Conservation (phyloP, 2,888 invertebrate species). For the Macaria notata region DNA sequence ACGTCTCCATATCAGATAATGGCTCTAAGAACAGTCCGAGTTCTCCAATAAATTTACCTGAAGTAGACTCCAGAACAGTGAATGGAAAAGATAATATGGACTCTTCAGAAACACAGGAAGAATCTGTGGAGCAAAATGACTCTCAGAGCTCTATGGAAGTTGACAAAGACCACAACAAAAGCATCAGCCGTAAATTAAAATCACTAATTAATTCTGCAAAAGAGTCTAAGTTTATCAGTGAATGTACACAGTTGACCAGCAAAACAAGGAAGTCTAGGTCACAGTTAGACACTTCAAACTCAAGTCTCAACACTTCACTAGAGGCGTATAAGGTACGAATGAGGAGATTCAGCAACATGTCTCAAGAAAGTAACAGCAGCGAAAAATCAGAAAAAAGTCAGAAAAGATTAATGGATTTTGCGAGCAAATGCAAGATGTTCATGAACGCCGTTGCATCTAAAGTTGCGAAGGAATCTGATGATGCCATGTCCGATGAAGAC, state of each 20-base stretch:
- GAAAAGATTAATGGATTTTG: conserved; percentile 83
- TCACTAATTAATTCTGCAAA: conserved; percentile 85
- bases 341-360: conserved; percentile 61
- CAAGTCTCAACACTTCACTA: conserved; percentile 65
- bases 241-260: conserved; percentile 79
- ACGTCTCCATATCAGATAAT: conserved; percentile 1
- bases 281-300: conserved; percentile 69
- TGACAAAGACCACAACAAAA: conserved; percentile 68
- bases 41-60: neutral
- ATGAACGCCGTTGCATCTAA: conserved; percentile 78
- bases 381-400: conserved; percentile 62
- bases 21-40: conserved; percentile 5
- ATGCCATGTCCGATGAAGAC: conserved; percentile 50
- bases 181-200: conserved; percentile 82
- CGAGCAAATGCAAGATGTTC: conserved; percentile 83
- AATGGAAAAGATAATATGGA: conserved; percentile 1
- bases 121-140: conserved; percentile 49
- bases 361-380: conserved; percentile 64
- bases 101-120: conserved; percentile 1
- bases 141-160: conserved; percentile 53
- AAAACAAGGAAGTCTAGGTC: conserved; percentile 73
- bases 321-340: conserved; percentile 58
- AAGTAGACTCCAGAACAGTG: neutral
- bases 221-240: conserved; percentile 85
- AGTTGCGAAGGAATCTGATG: conserved; percentile 50